Conservation (phyloP, 2,888 invertebrate genomes). For the Mythimna albipuncta region DNA sequence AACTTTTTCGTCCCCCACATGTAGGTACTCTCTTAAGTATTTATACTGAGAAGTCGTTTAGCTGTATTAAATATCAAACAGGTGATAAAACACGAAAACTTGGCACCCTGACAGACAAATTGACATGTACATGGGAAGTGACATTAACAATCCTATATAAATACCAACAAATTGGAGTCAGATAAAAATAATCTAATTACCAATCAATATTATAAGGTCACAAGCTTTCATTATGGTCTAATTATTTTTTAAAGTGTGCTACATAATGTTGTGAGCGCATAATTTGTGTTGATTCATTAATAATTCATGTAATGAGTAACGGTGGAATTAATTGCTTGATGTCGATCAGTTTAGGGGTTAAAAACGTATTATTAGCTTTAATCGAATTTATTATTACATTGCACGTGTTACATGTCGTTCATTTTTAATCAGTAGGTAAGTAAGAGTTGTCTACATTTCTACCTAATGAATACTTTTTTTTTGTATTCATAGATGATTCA, state of each 20-base stretch:
- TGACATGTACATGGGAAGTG: constrained; percentile 66
- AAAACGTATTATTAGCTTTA: constrained; percentile 37
- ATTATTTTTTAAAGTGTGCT: constrained; percentile 36
- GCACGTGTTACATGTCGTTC: constrained; percentile 3
- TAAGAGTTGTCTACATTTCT: constrained; percentile 14
- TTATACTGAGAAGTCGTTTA: constrained; percentile 55
- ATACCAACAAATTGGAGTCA: constrained; percentile 68
- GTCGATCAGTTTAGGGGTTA: constrained; percentile 45
- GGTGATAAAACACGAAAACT: constrained; percentile 67
- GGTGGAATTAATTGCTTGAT: constrained; percentile 48
- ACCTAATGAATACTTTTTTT: neutral
- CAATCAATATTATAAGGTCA: constrained; percentile 54
- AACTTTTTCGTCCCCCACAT: constrained; percentile 29
- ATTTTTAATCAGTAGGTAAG: constrained; percentile 25
- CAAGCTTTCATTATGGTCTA: constrained; percentile 47
- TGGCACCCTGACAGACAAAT: constrained; percentile 71
- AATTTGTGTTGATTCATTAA: constrained; percentile 52
- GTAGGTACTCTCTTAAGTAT: constrained; percentile 22
- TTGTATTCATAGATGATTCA: no score
- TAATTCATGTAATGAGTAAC: constrained; percentile 58
- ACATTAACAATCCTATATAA: constrained; percentile 69
- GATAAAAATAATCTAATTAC: constrained; percentile 64
- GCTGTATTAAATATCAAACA: constrained; percentile 59
- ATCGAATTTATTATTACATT: constrained; percentile 41
- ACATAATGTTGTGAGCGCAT: constrained; percentile 17